Evolutionary conservation across 2,113 vertebrate species (phyloP).

Genomic region (Colistium nudipinnis): DNA sequence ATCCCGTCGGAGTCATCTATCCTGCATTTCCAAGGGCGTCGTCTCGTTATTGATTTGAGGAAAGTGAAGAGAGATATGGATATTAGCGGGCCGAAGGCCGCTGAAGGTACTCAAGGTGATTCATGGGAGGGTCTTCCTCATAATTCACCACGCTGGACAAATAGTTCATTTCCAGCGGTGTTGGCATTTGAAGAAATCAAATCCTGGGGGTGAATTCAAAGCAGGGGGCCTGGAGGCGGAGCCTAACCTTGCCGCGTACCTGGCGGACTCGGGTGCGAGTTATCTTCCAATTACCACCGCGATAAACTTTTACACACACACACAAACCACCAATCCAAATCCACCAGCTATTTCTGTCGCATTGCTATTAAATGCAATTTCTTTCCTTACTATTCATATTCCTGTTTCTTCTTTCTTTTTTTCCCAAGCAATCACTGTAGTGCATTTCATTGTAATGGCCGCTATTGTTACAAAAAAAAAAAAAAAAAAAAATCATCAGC

Average conservation of each 20-base stretch:
- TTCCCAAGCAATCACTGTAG: conserved; percentile 24
- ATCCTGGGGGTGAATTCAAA: conserved; percentile 75
- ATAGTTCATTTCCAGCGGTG: conserved; percentile 72
- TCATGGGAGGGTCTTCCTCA: conserved; percentile 73
- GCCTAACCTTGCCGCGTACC: conserved; percentile 44
- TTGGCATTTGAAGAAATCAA: conserved; percentile 79
- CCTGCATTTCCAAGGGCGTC: conserved; percentile 72
- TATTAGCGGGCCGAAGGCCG: conserved; percentile 77
- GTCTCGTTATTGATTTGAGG: conserved; percentile 77
- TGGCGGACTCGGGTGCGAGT: conserved; percentile 50
- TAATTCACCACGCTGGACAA: conserved; percentile 75
- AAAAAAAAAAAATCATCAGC: conserved; percentile 25
- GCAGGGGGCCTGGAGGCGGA: conserved; percentile 52
- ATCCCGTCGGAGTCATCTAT: conserved; percentile 67
- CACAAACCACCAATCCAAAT: conserved; percentile 37
- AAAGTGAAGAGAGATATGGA: conserved; percentile 79
- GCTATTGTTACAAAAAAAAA: conserved; percentile 42
- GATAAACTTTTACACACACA: conserved; percentile 44
- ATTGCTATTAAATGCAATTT: conserved; percentile 16
- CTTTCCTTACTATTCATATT: neutral
- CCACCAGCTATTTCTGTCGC: conserved; percentile 28
- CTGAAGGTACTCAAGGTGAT: conserved; percentile 70
- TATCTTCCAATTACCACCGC: conserved; percentile 71
- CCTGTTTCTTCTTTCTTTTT: conserved; percentile 7
- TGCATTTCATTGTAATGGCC: conserved; percentile 43